Base-by-base conservation (phyloP, 35 echinoderm and acorn worm genomes). In the Heliocidaris erythrogramma region DNA sequence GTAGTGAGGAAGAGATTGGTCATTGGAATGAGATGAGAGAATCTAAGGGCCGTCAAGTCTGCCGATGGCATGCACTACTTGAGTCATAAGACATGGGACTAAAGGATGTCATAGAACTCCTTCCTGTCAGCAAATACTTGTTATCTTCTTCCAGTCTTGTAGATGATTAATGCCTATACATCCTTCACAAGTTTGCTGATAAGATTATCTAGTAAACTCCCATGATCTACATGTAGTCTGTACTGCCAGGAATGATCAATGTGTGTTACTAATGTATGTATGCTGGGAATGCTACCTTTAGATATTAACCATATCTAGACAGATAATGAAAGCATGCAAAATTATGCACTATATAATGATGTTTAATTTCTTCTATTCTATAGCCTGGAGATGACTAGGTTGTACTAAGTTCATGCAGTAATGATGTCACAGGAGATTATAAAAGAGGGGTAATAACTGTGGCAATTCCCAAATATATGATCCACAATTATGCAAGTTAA, bases 11-110 rank as follows among this genome's bases (percentile, higher is more conserved):
- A 60, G 98, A 99, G 88, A 60, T 97, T 30, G 97, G 96, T 9
- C 98, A 99, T 85, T 99, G 98, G 98, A 99, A 97, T 88, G 98
- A 99, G 92, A 99, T 99, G 98, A 65, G 95, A 65, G 96, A 96
- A 31, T 97, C 97, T 3, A 96, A 96, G 48, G 98, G 98, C 27
- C 98, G 97, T 48, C 98, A 99, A 69, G 98, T 99, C 2, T 97
- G 96, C 32, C 95, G 98, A 53, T 99, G 98, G 97, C 98, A 99
- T 90, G 96, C 96, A 21, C 91, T 99, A 60, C 88, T 96, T 12
- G 96, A 97, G 91, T 95, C 97, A 42, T 97, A 97, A 90, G 17
- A 48, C 21, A 78, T 78, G 18, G 27, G 27, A 78, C 65, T 24
- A 56, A 56, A 56, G 11, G 52, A 56, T 56, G 52, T 56, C 10